phyloP scores from a whole-genome alignment of 1,140 invertebrate genomes.

The Manduca sexta region DNA sequence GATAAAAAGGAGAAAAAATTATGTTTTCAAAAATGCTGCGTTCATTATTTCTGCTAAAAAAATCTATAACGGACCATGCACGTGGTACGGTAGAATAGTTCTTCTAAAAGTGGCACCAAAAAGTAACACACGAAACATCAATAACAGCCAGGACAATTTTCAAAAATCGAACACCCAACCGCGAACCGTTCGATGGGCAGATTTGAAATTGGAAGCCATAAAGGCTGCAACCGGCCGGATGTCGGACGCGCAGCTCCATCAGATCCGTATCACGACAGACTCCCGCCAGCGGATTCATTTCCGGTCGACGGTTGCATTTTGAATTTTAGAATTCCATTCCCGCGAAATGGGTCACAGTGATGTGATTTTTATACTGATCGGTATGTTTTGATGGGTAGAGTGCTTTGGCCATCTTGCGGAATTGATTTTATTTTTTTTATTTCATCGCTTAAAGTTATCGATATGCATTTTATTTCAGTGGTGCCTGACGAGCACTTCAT shows the following conservation, averaged over 20 bases:
- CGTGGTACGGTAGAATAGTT: background rate
- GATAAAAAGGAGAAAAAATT: too few relatives aligned
- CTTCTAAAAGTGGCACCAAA: background rate
- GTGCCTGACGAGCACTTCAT: too few relatives aligned
- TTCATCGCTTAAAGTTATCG: too few relatives aligned
- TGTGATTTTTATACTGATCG: too few relatives aligned
- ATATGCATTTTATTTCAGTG: too few relatives aligned
- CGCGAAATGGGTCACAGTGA: slow-evolving; percentile 27
- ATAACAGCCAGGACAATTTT: slow-evolving; percentile 5
- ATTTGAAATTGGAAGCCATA: slow-evolving; percentile 66
- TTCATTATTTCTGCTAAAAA: too few relatives aligned
- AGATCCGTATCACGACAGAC: slow-evolving; percentile 62
- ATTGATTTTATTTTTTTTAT: too few relatives aligned
- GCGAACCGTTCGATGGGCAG: slow-evolving; percentile 10
- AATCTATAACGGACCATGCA: background rate
- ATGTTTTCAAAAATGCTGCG: too few relatives aligned
- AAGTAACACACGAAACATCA: background rate
- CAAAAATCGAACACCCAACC: slow-evolving; percentile 17
- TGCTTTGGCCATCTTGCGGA: slow-evolving; percentile 3
- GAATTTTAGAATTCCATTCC: slow-evolving; percentile 52
- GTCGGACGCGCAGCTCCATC: slow-evolving; percentile 50
- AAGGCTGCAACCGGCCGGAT: slow-evolving; percentile 60
- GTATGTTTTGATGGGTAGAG: background rate
- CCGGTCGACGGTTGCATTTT: slow-evolving; percentile 60
- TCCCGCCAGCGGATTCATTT: slow-evolving; percentile 63